Evolutionary conservation across 2,797 vertebrate genomes (phyloP).

Genomic region (Coranthus polyacanthus): DNA sequence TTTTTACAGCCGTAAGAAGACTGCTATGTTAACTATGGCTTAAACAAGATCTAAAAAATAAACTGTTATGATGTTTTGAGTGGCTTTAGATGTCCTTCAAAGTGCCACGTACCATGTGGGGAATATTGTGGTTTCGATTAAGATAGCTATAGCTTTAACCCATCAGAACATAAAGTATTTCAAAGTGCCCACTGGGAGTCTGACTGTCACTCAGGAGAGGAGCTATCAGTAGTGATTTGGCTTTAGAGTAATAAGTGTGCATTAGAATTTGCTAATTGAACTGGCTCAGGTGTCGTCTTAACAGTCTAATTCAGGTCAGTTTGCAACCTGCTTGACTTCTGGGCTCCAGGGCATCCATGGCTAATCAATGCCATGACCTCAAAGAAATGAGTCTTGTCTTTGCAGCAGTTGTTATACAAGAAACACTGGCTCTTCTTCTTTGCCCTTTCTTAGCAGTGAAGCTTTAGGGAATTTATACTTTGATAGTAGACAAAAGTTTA

Average conservation of each 20-base stretch:
- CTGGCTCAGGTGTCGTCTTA: slow-evolving; percentile 67
- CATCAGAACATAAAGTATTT: slow-evolving; percentile 30
- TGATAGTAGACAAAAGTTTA: too few relatives aligned
- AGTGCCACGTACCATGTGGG: too few relatives aligned
- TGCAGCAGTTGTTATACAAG: slow-evolving; percentile 40
- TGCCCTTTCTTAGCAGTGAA: too few relatives aligned
- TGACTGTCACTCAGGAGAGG: slow-evolving; percentile 50
- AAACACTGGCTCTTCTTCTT: too few relatives aligned
- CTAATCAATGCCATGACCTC: slow-evolving; percentile 82
- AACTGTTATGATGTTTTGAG: too few relatives aligned
- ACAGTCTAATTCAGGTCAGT: slow-evolving; percentile 76
- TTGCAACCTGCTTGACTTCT: slow-evolving; percentile 73
- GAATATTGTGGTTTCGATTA: neutral
- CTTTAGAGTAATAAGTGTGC: slow-evolving; percentile 63
- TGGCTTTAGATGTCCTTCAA: too few relatives aligned
- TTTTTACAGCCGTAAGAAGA: too few relatives aligned
- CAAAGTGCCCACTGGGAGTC: slow-evolving; percentile 14
- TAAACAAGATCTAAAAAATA: too few relatives aligned
- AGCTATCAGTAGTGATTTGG: slow-evolving; percentile 55
- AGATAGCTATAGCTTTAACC: slow-evolving; percentile 11
- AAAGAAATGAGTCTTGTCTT: slow-evolving; percentile 75
- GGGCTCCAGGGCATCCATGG: slow-evolving; percentile 69
- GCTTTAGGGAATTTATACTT: too few relatives aligned
- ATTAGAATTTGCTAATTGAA: slow-evolving; percentile 78
- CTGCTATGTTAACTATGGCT: too few relatives aligned